Conservation (phyloP, 1,140 invertebrate species). For the Drosophila triauraria region DNA sequence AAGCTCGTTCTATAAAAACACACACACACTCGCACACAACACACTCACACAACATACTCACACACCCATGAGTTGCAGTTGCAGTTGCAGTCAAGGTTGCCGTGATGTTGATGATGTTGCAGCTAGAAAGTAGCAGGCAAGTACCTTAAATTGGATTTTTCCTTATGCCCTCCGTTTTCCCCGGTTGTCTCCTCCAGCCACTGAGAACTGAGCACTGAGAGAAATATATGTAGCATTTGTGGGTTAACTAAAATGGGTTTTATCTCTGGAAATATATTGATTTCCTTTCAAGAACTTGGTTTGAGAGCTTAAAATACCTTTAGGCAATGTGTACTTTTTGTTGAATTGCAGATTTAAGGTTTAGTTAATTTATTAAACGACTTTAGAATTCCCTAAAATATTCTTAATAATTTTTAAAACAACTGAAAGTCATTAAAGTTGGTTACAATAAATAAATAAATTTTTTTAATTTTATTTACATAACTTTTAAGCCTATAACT, state of each 20-base stretch:
- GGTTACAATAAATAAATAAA: no score
- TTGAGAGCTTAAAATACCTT: no score
- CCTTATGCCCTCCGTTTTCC: neutral
- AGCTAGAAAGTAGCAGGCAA: constrained; percentile 47
- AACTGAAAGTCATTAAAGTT: no score
- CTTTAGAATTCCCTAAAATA: no score
- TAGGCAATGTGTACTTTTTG: no score
- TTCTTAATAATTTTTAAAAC: no score
- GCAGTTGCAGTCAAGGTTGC: constrained; percentile 51
- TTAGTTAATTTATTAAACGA: no score
- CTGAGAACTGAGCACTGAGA: neutral
- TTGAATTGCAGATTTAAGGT: no score
- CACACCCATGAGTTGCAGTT: constrained; percentile 27
- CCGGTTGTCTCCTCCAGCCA: neutral
- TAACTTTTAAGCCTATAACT: no score
- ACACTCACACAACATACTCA: neutral
- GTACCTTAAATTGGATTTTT: constrained; percentile 53
- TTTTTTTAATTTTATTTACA: no score
- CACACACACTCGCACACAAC: neutral
- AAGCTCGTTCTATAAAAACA: constrained; percentile 24
- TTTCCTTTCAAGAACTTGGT: neutral
- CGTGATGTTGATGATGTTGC: constrained; percentile 40
- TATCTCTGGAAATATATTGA: no score
- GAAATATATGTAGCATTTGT: neutral
- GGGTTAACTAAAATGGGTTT: neutral